These are phyloP conservation scores for Lota lota DNA, from an alignment of 2,113 vertebrate species.

Conservation along the genomic window DNA sequence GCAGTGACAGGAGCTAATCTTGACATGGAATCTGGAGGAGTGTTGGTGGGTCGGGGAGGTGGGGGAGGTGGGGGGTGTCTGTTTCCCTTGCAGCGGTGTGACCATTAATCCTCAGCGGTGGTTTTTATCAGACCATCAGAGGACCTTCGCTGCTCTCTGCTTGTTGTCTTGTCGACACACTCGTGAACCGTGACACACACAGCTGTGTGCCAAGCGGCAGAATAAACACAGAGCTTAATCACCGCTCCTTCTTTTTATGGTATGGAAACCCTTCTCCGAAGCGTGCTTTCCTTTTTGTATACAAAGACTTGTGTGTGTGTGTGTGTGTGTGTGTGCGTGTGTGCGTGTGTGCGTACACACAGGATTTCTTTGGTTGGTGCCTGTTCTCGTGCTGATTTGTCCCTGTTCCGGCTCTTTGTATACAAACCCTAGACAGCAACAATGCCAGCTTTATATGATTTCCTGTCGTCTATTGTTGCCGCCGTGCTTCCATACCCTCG, in stretches of 20 bases:
- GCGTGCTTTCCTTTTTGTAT: neutral
- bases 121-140: neutral
- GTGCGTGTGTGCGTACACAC: too few relatives aligned
- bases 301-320: neutral
- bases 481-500: constrained; percentile 32
- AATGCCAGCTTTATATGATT: constrained; percentile 51
- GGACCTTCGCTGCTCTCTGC: neutral
- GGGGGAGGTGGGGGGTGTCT: neutral
- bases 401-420: constrained; percentile 43
- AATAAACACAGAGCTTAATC: neutral
- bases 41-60: too few relatives aligned
- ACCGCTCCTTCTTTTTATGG: neutral
- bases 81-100: neutral
- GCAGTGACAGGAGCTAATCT: neutral
- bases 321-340: too few relatives aligned
- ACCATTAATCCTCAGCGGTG: neutral
- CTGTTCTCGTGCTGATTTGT: constrained; percentile 9
- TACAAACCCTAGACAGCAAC: constrained; percentile 41
- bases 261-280: neutral
- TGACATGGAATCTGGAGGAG: neutral
- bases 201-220: too few relatives aligned
- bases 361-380: neutral
- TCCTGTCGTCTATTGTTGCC: constrained; percentile 61
- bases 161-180: neutral
- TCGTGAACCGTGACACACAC: neutral